phyloP scores from a whole-genome alignment of 2,888 invertebrate species.

The Tholera decimalis region DNA sequence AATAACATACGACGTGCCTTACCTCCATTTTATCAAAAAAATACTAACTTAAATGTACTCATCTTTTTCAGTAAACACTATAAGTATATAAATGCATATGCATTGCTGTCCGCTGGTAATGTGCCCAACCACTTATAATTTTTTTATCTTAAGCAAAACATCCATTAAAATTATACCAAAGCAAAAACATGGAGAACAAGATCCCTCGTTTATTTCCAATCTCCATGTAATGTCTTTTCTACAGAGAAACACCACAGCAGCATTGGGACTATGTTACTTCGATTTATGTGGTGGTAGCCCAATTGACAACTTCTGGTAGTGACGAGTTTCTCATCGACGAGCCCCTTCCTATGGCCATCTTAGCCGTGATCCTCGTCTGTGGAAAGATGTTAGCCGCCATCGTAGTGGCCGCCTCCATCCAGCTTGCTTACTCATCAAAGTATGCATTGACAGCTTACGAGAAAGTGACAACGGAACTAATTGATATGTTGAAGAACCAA shows the following conservation, averaged over 20 bases:
- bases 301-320: conserved; percentile 81
- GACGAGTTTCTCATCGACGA: conserved; percentile 81
- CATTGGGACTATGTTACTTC: conserved; percentile 85
- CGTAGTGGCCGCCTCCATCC: conserved; percentile 83
- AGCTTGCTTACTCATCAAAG: conserved; percentile 82
- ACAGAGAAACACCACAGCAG: conserved; percentile 77
- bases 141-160: too few species aligned
- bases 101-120: too few species aligned
- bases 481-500: conserved; percentile 85
- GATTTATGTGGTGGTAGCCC: conserved; percentile 80
- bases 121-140: too few species aligned
- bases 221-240: conserved; percentile 6
- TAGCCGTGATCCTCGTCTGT: conserved; percentile 77
- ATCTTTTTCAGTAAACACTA: too few species aligned
- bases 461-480: conserved; percentile 77
- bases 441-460: conserved; percentile 83
- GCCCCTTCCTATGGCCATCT: conserved; percentile 74
- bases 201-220: too few species aligned
- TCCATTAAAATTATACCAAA: too few species aligned
- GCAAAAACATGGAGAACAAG: too few species aligned
- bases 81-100: too few species aligned
- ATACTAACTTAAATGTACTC: too few species aligned
- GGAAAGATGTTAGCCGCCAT: conserved; percentile 86
- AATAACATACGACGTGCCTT: too few species aligned
- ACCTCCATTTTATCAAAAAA: too few species aligned